phyloP scores from a whole-genome alignment of 2,113 vertebrate species.

The Fulmarus glacialis region DNA sequence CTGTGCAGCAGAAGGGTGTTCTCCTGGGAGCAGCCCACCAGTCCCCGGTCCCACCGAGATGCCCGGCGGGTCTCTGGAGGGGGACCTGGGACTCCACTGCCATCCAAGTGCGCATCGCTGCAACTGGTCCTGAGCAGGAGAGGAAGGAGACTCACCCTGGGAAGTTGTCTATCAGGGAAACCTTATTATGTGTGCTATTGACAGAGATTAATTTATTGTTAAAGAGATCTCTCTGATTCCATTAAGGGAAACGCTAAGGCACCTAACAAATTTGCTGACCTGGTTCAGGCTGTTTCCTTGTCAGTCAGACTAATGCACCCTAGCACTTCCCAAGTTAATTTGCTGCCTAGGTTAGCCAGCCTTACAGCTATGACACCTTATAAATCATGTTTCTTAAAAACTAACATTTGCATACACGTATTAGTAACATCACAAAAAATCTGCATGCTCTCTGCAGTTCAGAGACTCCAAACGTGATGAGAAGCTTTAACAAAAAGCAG shows the following conservation, averaged over 20 bases:
- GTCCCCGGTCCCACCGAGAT: rapidly evolving
- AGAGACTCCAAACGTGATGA: rapidly evolving
- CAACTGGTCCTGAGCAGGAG: rapidly evolving
- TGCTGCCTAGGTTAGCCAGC: neutral
- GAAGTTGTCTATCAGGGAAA: neutral
- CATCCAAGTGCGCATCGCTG: rapidly evolving
- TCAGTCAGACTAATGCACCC: neutral
- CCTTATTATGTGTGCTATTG: neutral
- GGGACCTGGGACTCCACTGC: neutral
- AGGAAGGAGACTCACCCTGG: neutral
- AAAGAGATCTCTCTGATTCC: neutral
- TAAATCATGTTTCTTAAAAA: neutral
- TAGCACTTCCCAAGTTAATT: constrained; percentile 10
- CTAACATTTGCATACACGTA: neutral
- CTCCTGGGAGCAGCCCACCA: neutral
- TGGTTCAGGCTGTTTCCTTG: neutral
- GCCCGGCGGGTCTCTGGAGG: rapidly evolving
- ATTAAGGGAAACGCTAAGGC: neutral
- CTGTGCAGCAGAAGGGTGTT: neutral
- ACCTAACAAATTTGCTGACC: constrained; percentile 1
- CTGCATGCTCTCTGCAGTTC: rapidly evolving
- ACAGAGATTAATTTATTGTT: neutral
- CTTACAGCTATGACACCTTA: rapidly evolving
- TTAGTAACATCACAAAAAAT: neutral
- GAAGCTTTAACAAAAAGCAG: neutral